phyloP scores from a whole-genome alignment of 2,797 vertebrate genomes.

The Chrosomus eos region DNA sequence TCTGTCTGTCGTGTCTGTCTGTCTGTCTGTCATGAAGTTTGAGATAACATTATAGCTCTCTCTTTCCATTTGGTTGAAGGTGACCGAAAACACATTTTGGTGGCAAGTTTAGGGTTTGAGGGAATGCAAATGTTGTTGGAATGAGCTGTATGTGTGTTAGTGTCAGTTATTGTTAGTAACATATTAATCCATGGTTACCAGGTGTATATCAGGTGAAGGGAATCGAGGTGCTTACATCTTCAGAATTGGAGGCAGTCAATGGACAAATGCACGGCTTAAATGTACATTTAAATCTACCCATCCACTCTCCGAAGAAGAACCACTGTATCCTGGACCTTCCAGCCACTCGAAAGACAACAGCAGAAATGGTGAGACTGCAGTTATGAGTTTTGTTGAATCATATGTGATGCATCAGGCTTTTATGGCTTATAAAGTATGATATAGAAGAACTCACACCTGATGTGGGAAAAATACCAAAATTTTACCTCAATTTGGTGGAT shows the following conservation, averaged over 20 bases:
- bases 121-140: slow-evolving; percentile 36
- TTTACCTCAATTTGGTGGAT: background rate
- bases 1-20: too few species aligned
- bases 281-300: slow-evolving; percentile 86
- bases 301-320: slow-evolving; percentile 61
- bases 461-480: background rate
- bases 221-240: slow-evolving; percentile 79
- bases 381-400: background rate
- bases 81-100: background rate
- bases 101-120: slow-evolving; percentile 35
- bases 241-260: slow-evolving; percentile 81
- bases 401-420: background rate
- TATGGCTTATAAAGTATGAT: background rate
- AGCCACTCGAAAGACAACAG: slow-evolving; percentile 67
- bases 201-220: slow-evolving; percentile 73
- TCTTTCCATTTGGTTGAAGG: background rate
- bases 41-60: background rate
- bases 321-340: slow-evolving; percentile 86
- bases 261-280: slow-evolving; percentile 83
- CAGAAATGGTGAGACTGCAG: slow-evolving; percentile 80
- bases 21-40: background rate
- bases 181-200: slow-evolving; percentile 59
- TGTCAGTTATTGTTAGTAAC: background rate
- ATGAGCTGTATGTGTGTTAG: background rate
- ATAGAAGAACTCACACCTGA: background rate